These are phyloP conservation scores for Neolamprologus sp. DNA, from an alignment of 2,113 vertebrate species.

Conservation along the genomic window DNA sequence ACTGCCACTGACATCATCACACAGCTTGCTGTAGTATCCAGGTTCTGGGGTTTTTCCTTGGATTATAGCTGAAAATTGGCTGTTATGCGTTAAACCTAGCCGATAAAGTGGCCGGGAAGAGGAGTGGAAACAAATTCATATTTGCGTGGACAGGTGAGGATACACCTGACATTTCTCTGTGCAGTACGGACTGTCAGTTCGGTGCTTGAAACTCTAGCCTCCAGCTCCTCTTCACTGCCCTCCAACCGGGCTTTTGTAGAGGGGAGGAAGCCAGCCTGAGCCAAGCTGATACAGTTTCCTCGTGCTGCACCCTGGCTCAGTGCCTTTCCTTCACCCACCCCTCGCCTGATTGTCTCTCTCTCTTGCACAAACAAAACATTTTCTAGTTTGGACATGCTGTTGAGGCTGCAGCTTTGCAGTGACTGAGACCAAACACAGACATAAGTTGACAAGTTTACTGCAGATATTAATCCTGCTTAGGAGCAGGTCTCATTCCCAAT, in stretches of 20 bases:
- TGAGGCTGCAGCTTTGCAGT: neutral
- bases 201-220: constrained; percentile 27
- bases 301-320: constrained; percentile 32
- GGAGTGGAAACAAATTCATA: neutral
- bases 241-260: constrained; percentile 1
- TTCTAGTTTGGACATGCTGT: constrained; percentile 12
- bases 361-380: constrained; percentile 6
- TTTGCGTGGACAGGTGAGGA: neutral
- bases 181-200: neutral
- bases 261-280: neutral
- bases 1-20: constrained; percentile 27
- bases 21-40: neutral
- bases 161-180: neutral
- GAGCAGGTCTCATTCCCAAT: neutral
- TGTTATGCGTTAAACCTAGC: neutral
- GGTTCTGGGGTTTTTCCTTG: neutral
- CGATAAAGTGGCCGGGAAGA: neutral
- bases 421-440: neutral
- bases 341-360: neutral
- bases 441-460: neutral
- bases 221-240: neutral
- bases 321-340: neutral
- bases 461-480: neutral
- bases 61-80: neutral
- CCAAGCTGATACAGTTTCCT: constrained; percentile 14